Base-by-base conservation (phyloP, 2,888 invertebrate species). In the Helicoverpa assulta region DNA sequence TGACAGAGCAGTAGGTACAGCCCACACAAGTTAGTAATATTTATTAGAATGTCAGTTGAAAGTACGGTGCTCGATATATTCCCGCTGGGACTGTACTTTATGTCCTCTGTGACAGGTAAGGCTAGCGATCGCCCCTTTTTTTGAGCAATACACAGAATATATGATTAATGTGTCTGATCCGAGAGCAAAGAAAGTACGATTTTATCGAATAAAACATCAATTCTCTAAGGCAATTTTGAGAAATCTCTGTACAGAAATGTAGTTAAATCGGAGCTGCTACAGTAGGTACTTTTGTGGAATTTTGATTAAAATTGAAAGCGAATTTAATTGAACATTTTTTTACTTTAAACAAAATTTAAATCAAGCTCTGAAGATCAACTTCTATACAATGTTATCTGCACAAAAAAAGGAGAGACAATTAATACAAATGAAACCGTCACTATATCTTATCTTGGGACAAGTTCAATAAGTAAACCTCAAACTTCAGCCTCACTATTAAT, bases 11-110 rank as follows among this genome's bases (percentile, higher is more conserved):
- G 72, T 69, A 68, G 71, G 58, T 73, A 70, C 64, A 55, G 66
- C 63, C 71, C 64, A 65, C 55, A 74, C 72, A 74, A 65, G 53
- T 80, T 67, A 63, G 26, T 50, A 52, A 65, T 80, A 80, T 80
- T 81, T 82, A 81, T 81, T 74, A 64, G 71, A 62, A 72, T 67
- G 82, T 75, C 82, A 78, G 69, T 71, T 19, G 66, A 80, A 80
- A 68, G 64, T 62, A 66, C 56, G 58, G 63, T 62, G 55, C 66
- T 62, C 82, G 66, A 77, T 81, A 80, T 80, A 72, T 77, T 67
- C 70, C 80, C 67, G 6, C 21, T 66, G 70, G 82, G 81, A 69
- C 71, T 74, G 62, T 76, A 69, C 73, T 76, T 71, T 82, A 79
- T 70, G 76, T 70, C 68, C 61, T 51, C 57, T 69, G 67, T 79